phyloP scores from a whole-genome alignment of 2,888 invertebrate genomes.

The Chaetogeoica ovagalla region DNA sequence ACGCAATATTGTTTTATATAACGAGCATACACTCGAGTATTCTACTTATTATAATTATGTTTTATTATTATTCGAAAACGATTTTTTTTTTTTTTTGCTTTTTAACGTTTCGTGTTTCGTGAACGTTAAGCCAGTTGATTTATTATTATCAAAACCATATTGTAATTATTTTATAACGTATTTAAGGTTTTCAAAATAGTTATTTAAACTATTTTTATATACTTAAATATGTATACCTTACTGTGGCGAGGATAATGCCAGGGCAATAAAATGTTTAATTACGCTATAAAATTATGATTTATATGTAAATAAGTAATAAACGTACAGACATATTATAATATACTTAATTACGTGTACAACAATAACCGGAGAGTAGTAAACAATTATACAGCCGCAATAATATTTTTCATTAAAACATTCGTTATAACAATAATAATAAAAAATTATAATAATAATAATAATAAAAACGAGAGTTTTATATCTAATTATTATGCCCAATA shows the following conservation, averaged over 20 bases:
- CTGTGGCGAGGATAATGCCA: neutral
- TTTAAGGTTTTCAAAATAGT: constrained; percentile 10
- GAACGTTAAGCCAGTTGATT: constrained; percentile 15
- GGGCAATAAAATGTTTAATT: constrained; percentile 24
- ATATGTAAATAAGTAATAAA: constrained; percentile 32
- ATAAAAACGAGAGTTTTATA: no score
- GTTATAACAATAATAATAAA: neutral
- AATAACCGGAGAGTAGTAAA: neutral
- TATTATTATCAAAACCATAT: constrained; percentile 7
- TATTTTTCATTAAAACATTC: neutral
- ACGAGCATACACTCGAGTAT: neutral
- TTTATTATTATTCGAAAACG: neutral
- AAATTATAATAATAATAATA: no score
- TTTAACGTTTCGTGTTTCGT: neutral
- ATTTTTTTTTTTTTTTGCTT: neutral
- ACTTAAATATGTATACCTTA: neutral
- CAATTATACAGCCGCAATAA: neutral
- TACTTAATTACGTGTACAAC: constrained; percentile 31
- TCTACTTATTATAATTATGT: neutral
- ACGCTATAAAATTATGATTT: constrained; percentile 30
- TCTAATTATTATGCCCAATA: no score
- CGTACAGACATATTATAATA: neutral
- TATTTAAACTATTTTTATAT: constrained; percentile 1
- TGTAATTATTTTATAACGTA: constrained; percentile 5
- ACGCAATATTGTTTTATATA: no score